Base-by-base conservation (phyloP, 1,140 invertebrate genomes). In the Drosophila seguyi region DNA sequence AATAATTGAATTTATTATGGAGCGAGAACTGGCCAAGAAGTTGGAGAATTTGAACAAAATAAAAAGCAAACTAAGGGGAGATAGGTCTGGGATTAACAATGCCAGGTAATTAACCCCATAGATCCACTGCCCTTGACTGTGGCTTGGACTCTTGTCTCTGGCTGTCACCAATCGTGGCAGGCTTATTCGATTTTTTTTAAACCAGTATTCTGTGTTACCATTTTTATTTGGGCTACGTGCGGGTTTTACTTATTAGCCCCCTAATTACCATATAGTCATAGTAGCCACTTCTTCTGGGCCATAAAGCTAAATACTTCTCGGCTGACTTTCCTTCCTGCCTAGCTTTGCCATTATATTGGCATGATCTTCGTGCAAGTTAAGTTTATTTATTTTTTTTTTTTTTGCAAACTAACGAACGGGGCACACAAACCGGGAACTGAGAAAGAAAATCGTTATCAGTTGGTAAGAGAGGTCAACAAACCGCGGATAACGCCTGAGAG, bases 1-100 rank as follows among this genome's bases (percentile, higher is more conserved):
- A 90, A 90, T 90, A 90, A 90, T 90, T 90, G 85, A 90, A 90
- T 90, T 90, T 86, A 90, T 90, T 90, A 90, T 90, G 75, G 73
- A 52, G 77, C 62, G 44, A 36, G 39, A 60, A 48, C 29, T 36
- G 50, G 50, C 18, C 18, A 71, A 77, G 41, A 75, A 52, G 45
- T 68, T 48, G 4, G 20, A 11, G 36, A 55, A 55, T 55, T 38
- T 22, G 36, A 10, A 63, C 47, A 78, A 71, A 75, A 25, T 6
- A 68, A 72, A 75, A 58, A 57, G 42, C 69, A 58, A 79, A 71
- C 55, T 69, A 57, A 20, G 20, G 20, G 20, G 50, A 55, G 59
- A 63, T 75, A 55, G 80, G 79, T 80, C 72, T 79, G 90, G 85
- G 85, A 90, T 90, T 90, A 90, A 90, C 85, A 90, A 90, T 90